A percentile compares a stretch with the other conserved stretches of the same genome.
These are phyloP conservation scores for Actenoides lindsayi DNA, from an alignment of 2,113 vertebrate species.

Conservation along the genomic window DNA sequence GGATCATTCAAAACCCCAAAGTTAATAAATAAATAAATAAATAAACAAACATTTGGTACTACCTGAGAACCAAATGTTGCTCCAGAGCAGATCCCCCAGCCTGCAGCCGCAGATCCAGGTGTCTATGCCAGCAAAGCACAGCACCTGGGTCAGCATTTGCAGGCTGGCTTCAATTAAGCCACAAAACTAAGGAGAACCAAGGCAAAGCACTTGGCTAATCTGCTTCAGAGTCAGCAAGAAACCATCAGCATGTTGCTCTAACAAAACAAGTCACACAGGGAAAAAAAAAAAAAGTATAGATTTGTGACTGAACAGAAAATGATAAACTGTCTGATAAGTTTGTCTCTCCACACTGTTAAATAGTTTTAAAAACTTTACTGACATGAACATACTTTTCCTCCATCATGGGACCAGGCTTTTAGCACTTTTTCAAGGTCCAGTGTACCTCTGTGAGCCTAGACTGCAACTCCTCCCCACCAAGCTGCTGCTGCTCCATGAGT, in stretches of 20 bases:
- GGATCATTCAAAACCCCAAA: not conserved
- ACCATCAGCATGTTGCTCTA: not conserved
- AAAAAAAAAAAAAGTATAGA: not conserved
- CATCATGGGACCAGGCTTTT: not conserved
- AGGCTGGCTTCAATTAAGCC: slow-evolving; percentile 10
- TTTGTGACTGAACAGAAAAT: not conserved
- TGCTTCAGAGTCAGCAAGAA: not conserved
- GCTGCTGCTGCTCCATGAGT: not conserved
- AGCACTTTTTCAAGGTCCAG: not conserved
- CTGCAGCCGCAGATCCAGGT: not conserved
- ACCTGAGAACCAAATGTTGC: not conserved
- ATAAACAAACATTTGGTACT: not conserved
- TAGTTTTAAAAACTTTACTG: not conserved
- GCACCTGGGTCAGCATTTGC: not conserved
- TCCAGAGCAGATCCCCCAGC: not conserved
- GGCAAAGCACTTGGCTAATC: not conserved
- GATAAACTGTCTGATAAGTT: not conserved
- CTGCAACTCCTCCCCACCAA: not conserved
- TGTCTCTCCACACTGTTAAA: not conserved
- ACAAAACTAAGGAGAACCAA: not conserved
- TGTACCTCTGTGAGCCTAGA: not conserved
- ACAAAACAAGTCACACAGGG: not conserved
- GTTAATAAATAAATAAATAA: fast-evolving
- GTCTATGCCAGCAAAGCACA: not conserved
- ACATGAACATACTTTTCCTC: not conserved